phyloP scores from a whole-genome alignment of 1,140 invertebrate species.

The Temnothorax curvispinosus region DNA sequence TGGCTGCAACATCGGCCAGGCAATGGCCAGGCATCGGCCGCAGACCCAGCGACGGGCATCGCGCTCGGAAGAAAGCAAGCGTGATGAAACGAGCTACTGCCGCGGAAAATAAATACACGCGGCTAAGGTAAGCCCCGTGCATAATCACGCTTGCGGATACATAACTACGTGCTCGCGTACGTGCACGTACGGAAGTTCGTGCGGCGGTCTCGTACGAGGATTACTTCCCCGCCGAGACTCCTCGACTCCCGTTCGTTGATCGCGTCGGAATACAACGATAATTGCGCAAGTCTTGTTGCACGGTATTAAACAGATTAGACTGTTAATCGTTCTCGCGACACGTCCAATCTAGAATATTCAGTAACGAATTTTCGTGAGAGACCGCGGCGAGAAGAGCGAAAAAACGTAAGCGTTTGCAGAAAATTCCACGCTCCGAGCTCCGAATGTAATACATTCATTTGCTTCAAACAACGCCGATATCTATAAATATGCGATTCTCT shows the following conservation, averaged over 20 bases:
- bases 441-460: slow-evolving; percentile 2
- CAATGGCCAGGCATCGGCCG: not conserved
- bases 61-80: slow-evolving; percentile 63
- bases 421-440: not conserved
- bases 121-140: slow-evolving; percentile 31
- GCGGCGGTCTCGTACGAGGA: not conserved
- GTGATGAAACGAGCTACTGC: slow-evolving; percentile 63
- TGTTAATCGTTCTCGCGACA: not conserved
- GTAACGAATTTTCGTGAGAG: not conserved
- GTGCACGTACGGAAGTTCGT: not conserved
- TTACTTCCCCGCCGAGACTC: not conserved
- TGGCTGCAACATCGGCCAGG: slow-evolving; percentile 35
- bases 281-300: not conserved
- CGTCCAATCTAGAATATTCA: not conserved
- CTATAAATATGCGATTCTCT: slow-evolving; percentile 5
- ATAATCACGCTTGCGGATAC: slow-evolving; percentile 47
- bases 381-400: not conserved
- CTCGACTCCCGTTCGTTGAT: not conserved
- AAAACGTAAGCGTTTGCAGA: not conserved
- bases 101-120: slow-evolving; percentile 60
- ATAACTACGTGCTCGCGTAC: not conserved
- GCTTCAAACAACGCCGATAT: not conserved
- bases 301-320: not conserved
- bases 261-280: not conserved
- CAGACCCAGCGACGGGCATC: slow-evolving; percentile 15